A percentile compares a stretch with the other conserved stretches of the same genome.
Evolutionary conservation across 2,797 vertebrate genomes (phyloP).

Genomic region (Centroberyx gerrardi): DNA sequence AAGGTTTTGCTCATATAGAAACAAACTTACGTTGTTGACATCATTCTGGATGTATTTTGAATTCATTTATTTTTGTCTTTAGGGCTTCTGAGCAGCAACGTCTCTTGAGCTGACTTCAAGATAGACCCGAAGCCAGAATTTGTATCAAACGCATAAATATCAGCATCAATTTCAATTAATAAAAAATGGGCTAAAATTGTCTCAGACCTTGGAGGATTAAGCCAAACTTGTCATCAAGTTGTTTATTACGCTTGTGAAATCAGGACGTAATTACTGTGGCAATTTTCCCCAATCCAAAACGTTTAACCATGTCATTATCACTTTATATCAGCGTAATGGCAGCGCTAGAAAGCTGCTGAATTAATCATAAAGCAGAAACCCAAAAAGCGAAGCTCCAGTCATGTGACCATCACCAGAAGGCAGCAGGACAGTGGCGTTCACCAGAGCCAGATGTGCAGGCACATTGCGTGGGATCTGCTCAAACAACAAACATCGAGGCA

Average conservation of each 20-base stretch:
- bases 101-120: too few species aligned
- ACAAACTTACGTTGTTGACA: too few species aligned
- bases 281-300: constrained; percentile 25
- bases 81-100: too few species aligned
- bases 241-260: constrained; percentile 13
- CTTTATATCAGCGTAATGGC: constrained; percentile 21
- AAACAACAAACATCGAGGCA: constrained; percentile 45
- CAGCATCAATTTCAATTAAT: too few species aligned
- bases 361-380: constrained; percentile 17
- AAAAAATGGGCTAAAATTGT: too few species aligned
- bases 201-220: background rate
- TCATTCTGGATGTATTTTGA: too few species aligned
- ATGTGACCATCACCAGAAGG: constrained; percentile 5
- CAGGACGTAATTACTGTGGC: background rate
- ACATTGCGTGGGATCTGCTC: constrained; percentile 47
- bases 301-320: constrained; percentile 49
- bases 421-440: constrained; percentile 46
- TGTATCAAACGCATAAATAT: too few species aligned
- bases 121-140: too few species aligned
- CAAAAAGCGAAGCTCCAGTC: constrained; percentile 28
- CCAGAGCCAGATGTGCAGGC: constrained; percentile 65
- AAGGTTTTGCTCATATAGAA: too few species aligned
- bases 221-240: background rate
- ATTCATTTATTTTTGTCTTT: too few species aligned
- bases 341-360: constrained; percentile 29